Evolutionary conservation across 2,888 invertebrate genomes (phyloP), one percentile per base, ranked within the genome.

Genomic region (Zaprionus lineosus): DNA sequence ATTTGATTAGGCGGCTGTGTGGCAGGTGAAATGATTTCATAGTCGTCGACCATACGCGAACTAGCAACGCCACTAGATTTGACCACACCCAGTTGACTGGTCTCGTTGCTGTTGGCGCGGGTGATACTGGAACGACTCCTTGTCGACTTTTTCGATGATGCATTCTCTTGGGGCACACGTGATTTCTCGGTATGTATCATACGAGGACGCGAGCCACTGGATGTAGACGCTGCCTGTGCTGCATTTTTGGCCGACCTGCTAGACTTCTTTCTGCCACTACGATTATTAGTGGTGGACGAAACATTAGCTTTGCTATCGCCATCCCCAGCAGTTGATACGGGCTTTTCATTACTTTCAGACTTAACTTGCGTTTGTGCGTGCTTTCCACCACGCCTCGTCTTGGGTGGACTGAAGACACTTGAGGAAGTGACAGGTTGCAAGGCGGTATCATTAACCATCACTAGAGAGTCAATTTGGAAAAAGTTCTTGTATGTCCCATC

Each of bases 121-220:
- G 89, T 86, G 57, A 93, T 91, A 82, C 92, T 89, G 0, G 92
- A 92, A 74, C 91, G 92, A 0, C 92, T 92, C 71, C 92, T 92
- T n/a, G n/a, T n/a, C 2, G 70, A 53, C 44, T 92, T 92, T 21
- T 92, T 92, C 0, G 91, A 91, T 9, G 91, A 91, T n/a, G n/a
- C n/a, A 44, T 2, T 56, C 43, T 19, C 58, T n/a, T 15, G 31
- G 0, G 92, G 89, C 1, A 92, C 91, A 24, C 92, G 89, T 39
- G 92, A 91, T 75, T 93, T 94, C 84, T 94, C 93, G 0, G 95
- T 95, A 86, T 95, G 95, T 73, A 95, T 95, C 95, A 95, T 95
- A 83, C 93, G 93, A 2, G 94, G 94, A 19, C 94, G 91, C 0
- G 92, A 91, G 4, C 91, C 91, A 36, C 59, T 62, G 33, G 52